These are phyloP conservation scores for Illadopsis cleaveri DNA, from an alignment of 2,113 vertebrate genomes.

Conservation along the genomic window DNA sequence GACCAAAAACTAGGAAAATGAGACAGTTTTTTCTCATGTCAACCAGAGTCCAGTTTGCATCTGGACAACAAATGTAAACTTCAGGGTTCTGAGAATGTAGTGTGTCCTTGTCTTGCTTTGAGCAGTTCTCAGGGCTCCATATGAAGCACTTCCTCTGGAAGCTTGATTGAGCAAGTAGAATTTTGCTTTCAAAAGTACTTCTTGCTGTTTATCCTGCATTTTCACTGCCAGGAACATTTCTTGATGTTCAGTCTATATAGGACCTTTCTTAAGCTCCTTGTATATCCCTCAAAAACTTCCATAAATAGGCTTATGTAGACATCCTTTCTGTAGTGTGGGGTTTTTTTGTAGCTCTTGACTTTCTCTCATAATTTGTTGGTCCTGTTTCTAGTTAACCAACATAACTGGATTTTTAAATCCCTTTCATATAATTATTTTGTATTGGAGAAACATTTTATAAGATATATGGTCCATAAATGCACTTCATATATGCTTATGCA, in stretches of 20 bases:
- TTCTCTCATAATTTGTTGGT: accelerated
- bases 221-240: background rate
- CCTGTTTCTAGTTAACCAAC: background rate
- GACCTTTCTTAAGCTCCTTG: background rate
- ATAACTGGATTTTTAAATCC: background rate
- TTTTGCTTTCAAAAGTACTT: background rate
- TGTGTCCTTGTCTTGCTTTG: background rate
- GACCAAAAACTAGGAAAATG: background rate
- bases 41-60: background rate
- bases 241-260: background rate
- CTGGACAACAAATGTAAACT: background rate
- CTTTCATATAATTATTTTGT: background rate
- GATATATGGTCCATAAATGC: background rate
- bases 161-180: background rate
- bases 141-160: background rate
- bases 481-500: no score
- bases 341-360: background rate
- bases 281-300: background rate
- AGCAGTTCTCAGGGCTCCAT: background rate
- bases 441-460: background rate
- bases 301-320: background rate
- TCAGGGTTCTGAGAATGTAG: background rate
- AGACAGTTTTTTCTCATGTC: background rate
- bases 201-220: background rate
- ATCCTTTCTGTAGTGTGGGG: background rate